Conservation (phyloP, 2,888 invertebrate species). For the Ethmia dodecea region DNA sequence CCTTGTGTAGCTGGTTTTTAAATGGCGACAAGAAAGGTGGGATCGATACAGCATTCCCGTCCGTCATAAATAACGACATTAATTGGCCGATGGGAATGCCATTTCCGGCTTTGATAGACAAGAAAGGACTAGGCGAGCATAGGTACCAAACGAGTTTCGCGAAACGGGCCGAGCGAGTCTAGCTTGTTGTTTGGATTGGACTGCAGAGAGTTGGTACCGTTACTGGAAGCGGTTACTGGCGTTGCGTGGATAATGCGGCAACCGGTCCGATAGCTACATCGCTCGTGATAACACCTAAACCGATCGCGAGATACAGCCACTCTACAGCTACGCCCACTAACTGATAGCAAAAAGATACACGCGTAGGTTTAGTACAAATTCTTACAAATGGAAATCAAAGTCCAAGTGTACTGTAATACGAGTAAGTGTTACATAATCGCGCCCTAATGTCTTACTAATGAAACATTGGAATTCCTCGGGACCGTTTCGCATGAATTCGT, state of each 20-base stretch:
- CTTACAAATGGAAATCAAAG: no score
- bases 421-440: no score
- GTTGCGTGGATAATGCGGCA: slow-evolving; percentile 54
- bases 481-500: no score
- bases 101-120: slow-evolving; percentile 41
- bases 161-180: slow-evolving; percentile 48
- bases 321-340: no score
- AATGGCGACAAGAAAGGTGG: no score
- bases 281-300: slow-evolving; percentile 40
- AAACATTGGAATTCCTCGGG: no score
- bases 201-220: slow-evolving; percentile 54
- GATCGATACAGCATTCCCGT: slow-evolving; percentile 1
- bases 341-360: no score
- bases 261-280: slow-evolving; percentile 49
- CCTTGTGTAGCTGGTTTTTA: no score
- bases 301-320: slow-evolving; percentile 29
- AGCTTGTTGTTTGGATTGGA: slow-evolving; percentile 36
- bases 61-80: slow-evolving; percentile 6
- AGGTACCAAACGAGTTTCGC: slow-evolving; percentile 51
- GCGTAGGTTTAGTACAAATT: no score
- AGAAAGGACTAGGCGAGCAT: slow-evolving; percentile 42
- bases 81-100: slow-evolving; percentile 17
- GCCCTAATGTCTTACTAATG: no score
- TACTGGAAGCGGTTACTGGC: slow-evolving; percentile 51
- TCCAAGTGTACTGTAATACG: no score